phyloP scores from a whole-genome alignment of 2,797 vertebrate species.

The Semaprochilodus insignis region DNA sequence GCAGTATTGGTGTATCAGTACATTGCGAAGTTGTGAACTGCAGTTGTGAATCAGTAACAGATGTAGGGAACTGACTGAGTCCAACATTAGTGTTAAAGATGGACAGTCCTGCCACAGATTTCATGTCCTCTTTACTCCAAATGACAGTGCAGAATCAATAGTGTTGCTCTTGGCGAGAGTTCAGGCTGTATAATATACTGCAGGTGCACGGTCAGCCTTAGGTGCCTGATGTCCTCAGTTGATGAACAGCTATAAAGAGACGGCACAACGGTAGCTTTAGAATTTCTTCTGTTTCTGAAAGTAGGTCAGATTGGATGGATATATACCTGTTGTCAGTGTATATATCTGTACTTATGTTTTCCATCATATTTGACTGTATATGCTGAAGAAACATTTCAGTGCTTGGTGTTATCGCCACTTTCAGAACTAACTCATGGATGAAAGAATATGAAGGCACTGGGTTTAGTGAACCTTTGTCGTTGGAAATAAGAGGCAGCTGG shows the following conservation, averaged over 20 bases:
- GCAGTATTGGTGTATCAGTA: no score
- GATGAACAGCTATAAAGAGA: neutral
- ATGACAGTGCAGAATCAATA: neutral
- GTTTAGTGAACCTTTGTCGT: neutral
- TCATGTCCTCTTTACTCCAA: neutral
- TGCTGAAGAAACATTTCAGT: neutral
- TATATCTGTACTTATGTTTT: no score
- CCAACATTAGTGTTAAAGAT: neutral
- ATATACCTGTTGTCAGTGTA: neutral
- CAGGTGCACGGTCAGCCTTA: neutral
- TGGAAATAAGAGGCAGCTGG: no score
- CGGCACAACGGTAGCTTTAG: neutral
- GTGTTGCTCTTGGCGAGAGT: neutral
- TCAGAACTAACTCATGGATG: neutral
- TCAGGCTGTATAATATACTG: neutral
- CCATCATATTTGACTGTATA: no score
- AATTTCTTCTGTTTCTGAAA: neutral
- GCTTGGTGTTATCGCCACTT: neutral
- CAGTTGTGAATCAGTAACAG: neutral
- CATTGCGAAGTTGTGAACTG: neutral
- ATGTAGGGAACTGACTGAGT: neutral
- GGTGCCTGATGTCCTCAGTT: neutral
- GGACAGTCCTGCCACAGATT: neutral
- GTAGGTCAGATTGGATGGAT: neutral
- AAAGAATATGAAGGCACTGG: neutral